These are phyloP conservation scores for Chrysemys picta DNA, from an alignment of 2,113 vertebrate genomes.

Conservation along the genomic window DNA sequence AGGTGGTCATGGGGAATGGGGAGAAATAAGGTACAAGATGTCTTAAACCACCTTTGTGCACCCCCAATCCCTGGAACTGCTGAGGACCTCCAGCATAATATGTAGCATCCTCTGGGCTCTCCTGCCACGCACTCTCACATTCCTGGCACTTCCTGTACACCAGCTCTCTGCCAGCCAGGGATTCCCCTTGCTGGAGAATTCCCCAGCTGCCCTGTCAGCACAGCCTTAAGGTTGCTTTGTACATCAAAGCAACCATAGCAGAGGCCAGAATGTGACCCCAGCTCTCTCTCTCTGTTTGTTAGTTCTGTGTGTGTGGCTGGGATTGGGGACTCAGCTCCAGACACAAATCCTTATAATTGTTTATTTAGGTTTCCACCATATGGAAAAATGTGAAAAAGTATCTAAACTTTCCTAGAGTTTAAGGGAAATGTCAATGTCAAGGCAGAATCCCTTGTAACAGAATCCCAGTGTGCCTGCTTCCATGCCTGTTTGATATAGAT, in stretches of 20 bases:
- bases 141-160: not conserved
- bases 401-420: conserved; percentile 1
- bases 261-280: not conserved
- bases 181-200: not conserved
- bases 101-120: fast-evolving
- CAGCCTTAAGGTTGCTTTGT: not conserved
- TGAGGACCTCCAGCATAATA: fast-evolving
- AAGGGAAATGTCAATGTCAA: conserved; percentile 19
- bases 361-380: not conserved
- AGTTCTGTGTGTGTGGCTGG: not conserved
- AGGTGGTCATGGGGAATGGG: not conserved
- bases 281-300: not conserved
- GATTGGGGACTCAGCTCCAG: not conserved
- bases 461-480: not conserved
- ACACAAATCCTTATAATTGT: not conserved
- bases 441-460: not conserved
- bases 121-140: not conserved
- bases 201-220: not conserved
- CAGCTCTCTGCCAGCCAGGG: not conserved
- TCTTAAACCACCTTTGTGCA: not conserved
- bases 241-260: not conserved
- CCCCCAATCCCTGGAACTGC: not conserved
- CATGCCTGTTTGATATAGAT: conserved; percentile 6
- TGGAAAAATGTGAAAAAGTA: not conserved
- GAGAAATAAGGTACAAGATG: not conserved